Percentiles rank a stretch among this genome's conserved stretches.
These are phyloP conservation scores for Petrolisthes manimaculis DNA, from an alignment of 2,888 invertebrate genomes.

Conservation along the genomic window DNA sequence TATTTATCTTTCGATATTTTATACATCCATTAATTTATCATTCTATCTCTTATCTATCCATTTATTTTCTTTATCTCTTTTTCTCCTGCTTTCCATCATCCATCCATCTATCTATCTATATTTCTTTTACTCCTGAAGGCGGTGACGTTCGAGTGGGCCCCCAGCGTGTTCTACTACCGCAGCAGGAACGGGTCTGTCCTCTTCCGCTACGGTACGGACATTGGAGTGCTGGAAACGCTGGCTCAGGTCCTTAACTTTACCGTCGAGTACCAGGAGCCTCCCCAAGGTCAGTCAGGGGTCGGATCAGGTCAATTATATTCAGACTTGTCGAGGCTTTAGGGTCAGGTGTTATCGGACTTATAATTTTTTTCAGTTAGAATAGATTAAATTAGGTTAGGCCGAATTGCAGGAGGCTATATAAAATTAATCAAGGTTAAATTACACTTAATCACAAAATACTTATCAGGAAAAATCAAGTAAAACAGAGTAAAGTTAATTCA, in stretches of 20 bases:
- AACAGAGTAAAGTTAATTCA: too few relatives aligned
- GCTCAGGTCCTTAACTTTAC: slow-evolving; percentile 52
- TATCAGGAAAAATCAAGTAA: not conserved
- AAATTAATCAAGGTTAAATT: too few relatives aligned
- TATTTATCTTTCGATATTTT: too few relatives aligned
- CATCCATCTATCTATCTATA: not conserved
- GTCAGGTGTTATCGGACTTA: too few relatives aligned
- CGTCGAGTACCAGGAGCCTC: slow-evolving; percentile 30
- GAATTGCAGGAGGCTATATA: too few relatives aligned
- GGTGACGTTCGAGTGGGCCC: slow-evolving; percentile 61
- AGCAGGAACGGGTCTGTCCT: slow-evolving; percentile 10
- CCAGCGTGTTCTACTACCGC: slow-evolving; percentile 51
- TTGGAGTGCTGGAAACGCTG: slow-evolving; percentile 50
- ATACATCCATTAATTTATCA: too few relatives aligned
- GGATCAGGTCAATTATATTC: too few relatives aligned
- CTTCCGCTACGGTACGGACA: slow-evolving; percentile 50
- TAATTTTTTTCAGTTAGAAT: too few relatives aligned
- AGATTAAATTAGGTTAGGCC: too few relatives aligned
- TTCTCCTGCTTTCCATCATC: slow-evolving; percentile 1
- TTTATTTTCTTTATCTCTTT: not conserved
- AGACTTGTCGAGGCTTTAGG: too few relatives aligned
- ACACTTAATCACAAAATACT: not conserved
- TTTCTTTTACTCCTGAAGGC: slow-evolving; percentile 40
- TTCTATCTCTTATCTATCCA: not conserved
- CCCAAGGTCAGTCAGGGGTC: too few relatives aligned